Evolutionary conservation across 2,888 invertebrate genomes (phyloP), one percentile per base, ranked within the genome.

Genomic region (Lasioglossum vierecki): DNA sequence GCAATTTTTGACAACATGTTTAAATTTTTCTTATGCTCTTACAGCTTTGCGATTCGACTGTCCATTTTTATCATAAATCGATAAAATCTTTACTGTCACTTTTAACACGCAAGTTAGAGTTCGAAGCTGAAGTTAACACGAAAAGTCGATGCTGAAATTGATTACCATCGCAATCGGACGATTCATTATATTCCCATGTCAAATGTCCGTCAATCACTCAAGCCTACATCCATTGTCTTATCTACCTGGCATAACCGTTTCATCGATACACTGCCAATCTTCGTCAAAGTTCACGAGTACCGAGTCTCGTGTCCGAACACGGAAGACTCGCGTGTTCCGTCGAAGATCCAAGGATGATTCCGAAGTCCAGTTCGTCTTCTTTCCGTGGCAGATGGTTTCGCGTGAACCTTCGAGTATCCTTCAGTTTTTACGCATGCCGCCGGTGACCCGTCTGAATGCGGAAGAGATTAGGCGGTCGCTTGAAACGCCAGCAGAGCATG

Each of bases 371-470:
- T 15, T 30, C 18, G 66, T 18, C 30, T 68, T 11, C 6, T 22
- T 11, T 26, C 8, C 44, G 26, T 26, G n/a, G 60, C 26, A 60
- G 60, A 60, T 60, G 60, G 60, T 63, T 60, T 78, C 74, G 60
- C 76, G 35, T 68, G 15, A 35, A 35, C 60, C 26, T 6, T 22
- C 22, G 3, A 13, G 57, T 30, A 30, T 18, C 35, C 26, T 30
- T 49, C 41, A 6, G 18, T 76, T 76, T 83, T 83, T 72, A 60
- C n/a, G 53, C 9, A 3, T 53, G 49, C 22, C 57, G 26, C 39
- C 49, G 72, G n/a, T 60, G 68, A 83, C 77, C 22, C 63, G 66
- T 26, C 57, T 57, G 72, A 83, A 83, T 83, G 73, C 83, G 84
- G 84, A 84, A 84, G 85, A 84, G 22, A 49, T 46, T 60, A 73